Base-by-base conservation (phyloP, 2,888 invertebrate species). In the Megamerina dolium region DNA sequence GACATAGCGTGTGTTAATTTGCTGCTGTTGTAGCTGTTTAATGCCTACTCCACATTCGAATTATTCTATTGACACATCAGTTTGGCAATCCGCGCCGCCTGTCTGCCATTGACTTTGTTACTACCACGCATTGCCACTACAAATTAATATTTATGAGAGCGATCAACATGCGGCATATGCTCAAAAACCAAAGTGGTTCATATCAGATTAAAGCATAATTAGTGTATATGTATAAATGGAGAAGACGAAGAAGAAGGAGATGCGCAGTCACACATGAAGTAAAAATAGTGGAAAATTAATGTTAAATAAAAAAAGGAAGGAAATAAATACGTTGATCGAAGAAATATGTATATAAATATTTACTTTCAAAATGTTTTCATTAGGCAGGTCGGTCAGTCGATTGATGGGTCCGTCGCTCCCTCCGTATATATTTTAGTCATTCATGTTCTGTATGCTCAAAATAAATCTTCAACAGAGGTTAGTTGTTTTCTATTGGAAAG, bases 361-460 rank as follows among this genome's bases (percentile, higher is more conserved):
- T 60, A 61, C 61, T 59, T 60, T 56, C 56, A 55, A 59, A 60
- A 61, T 44, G 52, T 54, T 41, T 49, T 44, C 29, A 27, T 38
- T 17, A 17, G 33, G 16, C 14, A 13, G n/a, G n/a, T n/a, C 10
- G n/a, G 8, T 5, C 13, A 19, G 21, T n/a, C 20, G 5, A 2
- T 10, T 19, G 13, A 17, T 13, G 16, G 18, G 14, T 9, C 18
- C 26, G 18, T 26, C 31, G 31, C 19, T 35, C n/a, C n/a, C n/a
- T n/a, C n/a, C n/a, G n/a, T n/a, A n/a, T n/a, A n/a, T n/a, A n/a
- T n/a, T n/a, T n/a, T n/a, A n/a, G n/a, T n/a, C n/a, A n/a, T n/a
- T n/a, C n/a, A n/a, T n/a, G n/a, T n/a, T n/a, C n/a, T n/a, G n/a
- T n/a, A n/a, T n/a, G n/a, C n/a, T n/a, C n/a, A 8, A 8, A 9